Base-by-base conservation (phyloP, 2,113 vertebrate species). In the Cyanoramphus novaezelandiae region DNA sequence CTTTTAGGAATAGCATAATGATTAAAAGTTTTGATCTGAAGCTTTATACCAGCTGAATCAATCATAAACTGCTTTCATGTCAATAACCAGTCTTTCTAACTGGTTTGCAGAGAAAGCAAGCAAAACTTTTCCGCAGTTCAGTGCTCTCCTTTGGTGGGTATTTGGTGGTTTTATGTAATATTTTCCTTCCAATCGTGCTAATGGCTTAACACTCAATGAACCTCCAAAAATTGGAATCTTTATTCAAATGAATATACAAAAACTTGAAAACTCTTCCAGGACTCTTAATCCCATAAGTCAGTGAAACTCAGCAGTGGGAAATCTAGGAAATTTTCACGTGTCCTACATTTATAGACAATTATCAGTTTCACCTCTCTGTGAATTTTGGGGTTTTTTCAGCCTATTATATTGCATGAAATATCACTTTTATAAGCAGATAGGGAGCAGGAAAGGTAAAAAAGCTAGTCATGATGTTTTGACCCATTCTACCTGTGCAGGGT, bases 1-100 rank as follows among this genome's bases (percentile, higher is more conserved):
- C 41, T 90, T 31, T 68, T 82, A 53, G 33, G 23, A 80, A 60
- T 65, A 89, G 18, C 75, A 44, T 7, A 17, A 60, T 31, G 39
- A 76, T 74, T 91, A 86, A 87, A 95, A 92, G 27, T 64, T 85
- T 78, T 64, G 19, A 86, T 29, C 70, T 49, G 46, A 75, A 71
- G 25, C 39, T 79, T 18, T 72, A 13, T 65, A 63, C 43, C 17
- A 82, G 46, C 6, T 25, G 72, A 20, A 76, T 67, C 5, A 57
- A 72, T 72, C 62, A 84, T 60, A 57, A 92, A 64, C 24, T 44
- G 28, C 43, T 93, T 86, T 79, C 57, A 69, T 47, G 24, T 90
- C 55, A 90, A 72, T 71, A 92, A 86, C 69, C 68, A 88, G 53
- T 49, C 37, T 85, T 88, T 68, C 59, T 35, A 55, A 41, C 14